Base-by-base conservation (phyloP, 2,797 vertebrate genomes). In the Phrynocephalus guinanensis region DNA sequence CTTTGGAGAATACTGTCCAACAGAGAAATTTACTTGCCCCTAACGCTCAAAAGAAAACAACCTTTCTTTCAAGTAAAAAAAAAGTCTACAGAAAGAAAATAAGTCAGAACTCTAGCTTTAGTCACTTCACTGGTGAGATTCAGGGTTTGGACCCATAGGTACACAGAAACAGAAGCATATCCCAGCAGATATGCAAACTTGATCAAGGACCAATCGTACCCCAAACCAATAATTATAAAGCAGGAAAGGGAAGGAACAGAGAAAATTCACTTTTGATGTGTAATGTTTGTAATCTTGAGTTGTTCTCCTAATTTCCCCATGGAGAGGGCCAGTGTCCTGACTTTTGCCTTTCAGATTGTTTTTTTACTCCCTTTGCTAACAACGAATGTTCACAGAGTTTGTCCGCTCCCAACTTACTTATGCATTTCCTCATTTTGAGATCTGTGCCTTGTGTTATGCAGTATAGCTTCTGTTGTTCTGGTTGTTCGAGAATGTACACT, bases 1-100 rank as follows among this genome's bases (percentile, higher is more conserved):
- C 82, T 91, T 93, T 89, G 77, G 92, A 67, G 87, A 84, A 79
- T 92, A 89, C 84, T 5, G 90, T 7, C 38, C 89, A 90, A 30
- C 70, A 89, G 92, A 68, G 38, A 90, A 95, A 90, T 92, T 67
- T 91, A 93, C 93, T 22, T 44, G 20, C 15, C 28, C 20, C 28
- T 0, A 1, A 71, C 30, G 1, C 6, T 67, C 67, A 6, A 3
- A 8, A 30, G 6, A n/a, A 5, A 9, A 15, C 56, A n/a, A 7
- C n/a, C 84, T 84, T 52, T n/a, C 16, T 77, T 22, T 33, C 11
- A 84, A 89, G 44, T 87, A 38, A 92, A 0, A 63, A 38, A 92
- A 0, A 24, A 1, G 11, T 38, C 68, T 88, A 78, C n/a, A 81
- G 72, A 82, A 85, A 82, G 28, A 26, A 90, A 94, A 48, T 68